phyloP scores from a whole-genome alignment of 2,797 vertebrate genomes.

The Cichlasoma orientale region DNA sequence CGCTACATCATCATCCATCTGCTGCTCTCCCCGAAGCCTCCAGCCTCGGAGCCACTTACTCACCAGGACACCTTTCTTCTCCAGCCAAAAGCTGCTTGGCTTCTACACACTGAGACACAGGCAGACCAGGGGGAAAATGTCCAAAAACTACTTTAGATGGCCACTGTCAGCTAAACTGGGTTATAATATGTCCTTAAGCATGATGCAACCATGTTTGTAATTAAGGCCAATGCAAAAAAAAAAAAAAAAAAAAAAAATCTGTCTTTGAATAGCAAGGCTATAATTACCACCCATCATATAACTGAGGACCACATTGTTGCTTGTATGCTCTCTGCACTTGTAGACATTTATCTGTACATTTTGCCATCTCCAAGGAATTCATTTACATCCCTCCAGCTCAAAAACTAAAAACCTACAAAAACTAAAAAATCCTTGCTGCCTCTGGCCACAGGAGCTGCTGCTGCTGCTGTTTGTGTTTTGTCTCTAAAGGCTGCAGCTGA shows the following conservation, averaged over 20 bases:
- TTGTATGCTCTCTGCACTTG: neutral
- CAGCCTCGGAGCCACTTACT: conserved; percentile 70
- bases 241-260: conserved; percentile 38
- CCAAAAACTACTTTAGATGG: conserved; percentile 63
- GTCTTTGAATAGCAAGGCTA: conserved; percentile 7
- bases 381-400: neutral
- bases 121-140: conserved; percentile 51
- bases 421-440: conserved; percentile 11
- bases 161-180: conserved; percentile 51
- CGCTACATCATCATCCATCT: conserved; percentile 81
- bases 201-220: conserved; percentile 26
- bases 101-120: conserved; percentile 59
- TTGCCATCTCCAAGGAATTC: conserved; percentile 1
- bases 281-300: conserved; percentile 14
- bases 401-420: conserved; percentile 26
- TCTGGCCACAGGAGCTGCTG: conserved; percentile 25
- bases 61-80: conserved; percentile 76
- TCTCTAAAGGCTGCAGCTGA: conserved; percentile 44
- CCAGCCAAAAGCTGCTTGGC: conserved; percentile 69
- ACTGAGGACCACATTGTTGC: neutral
- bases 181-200: conserved; percentile 44
- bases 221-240: conserved; percentile 41
- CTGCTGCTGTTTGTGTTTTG: conserved; percentile 43
- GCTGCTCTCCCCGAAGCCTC: conserved; percentile 67
- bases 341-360: conserved; percentile 8